Conservation (phyloP, 2,888 invertebrate genomes). For the Atrina japonica region DNA sequence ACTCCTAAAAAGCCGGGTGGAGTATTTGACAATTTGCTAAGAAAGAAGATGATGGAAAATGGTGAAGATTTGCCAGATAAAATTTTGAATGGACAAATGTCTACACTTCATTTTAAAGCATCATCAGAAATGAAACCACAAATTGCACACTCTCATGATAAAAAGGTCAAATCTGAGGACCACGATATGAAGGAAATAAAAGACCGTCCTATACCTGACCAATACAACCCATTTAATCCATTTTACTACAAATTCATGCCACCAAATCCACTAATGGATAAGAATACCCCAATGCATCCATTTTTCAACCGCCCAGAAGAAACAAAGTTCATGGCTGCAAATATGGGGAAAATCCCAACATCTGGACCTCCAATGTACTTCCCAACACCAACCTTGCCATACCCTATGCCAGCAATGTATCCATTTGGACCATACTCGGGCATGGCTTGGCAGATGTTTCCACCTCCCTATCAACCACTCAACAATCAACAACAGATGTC, state of each 20-base stretch:
- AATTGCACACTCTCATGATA: slow-evolving; percentile 41
- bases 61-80: slow-evolving; percentile 56
- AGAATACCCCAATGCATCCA: slow-evolving; percentile 55
- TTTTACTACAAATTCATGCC: slow-evolving; percentile 51
- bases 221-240: slow-evolving; percentile 41
- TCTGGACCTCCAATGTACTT: slow-evolving; percentile 59
- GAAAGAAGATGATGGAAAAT: slow-evolving; percentile 70
- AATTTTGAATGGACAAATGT: slow-evolving; percentile 43
- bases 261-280: slow-evolving; percentile 56
- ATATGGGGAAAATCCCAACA: slow-evolving; percentile 50
- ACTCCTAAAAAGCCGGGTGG: slow-evolving; percentile 59
- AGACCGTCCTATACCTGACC: slow-evolving; percentile 31
- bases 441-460: slow-evolving; percentile 71
- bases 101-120: slow-evolving; percentile 27
- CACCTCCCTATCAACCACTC: slow-evolving; percentile 54
- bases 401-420: slow-evolving; percentile 51
- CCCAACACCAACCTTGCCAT: slow-evolving; percentile 63
- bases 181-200: slow-evolving; percentile 33
- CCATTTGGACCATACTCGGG: slow-evolving; percentile 65
- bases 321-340: slow-evolving; percentile 55
- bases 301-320: slow-evolving; percentile 58
- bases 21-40: slow-evolving; percentile 66
- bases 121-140: slow-evolving; percentile 35
- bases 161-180: slow-evolving; percentile 52
- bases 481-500: slow-evolving; percentile 48